Conservation (phyloP, 2,113 vertebrate species). For the Laterallus jamaicensis region DNA sequence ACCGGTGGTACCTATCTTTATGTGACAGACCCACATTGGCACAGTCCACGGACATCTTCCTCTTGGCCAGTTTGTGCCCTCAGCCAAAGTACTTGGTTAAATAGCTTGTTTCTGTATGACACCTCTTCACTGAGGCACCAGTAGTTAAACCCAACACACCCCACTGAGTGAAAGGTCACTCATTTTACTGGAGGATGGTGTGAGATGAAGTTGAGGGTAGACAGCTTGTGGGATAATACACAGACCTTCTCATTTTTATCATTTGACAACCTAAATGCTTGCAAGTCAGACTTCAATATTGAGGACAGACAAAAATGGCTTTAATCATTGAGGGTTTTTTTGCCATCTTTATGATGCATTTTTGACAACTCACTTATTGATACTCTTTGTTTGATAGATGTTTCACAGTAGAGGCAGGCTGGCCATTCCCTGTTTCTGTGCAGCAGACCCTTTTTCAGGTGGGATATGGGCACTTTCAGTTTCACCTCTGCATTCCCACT, state of each 20-base stretch:
- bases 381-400: accelerated
- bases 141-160: not conserved
- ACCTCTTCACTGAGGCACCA: not conserved
- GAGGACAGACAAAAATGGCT: not conserved
- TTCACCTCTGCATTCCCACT: not conserved
- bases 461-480: not conserved
- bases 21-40: not conserved
- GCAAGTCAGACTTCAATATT: not conserved
- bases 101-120: not conserved
- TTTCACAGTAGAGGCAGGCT: not conserved
- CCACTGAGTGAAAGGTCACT: accelerated
- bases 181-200: not conserved
- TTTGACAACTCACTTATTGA: not conserved
- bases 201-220: not conserved
- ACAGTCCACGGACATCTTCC: accelerated
- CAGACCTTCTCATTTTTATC: not conserved
- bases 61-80: not conserved
- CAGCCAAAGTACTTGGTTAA: accelerated
- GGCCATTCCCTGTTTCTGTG: not conserved
- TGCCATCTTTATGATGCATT: no score
- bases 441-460: not conserved
- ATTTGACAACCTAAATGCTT: not conserved
- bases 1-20: not conserved
- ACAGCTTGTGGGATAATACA: not conserved
- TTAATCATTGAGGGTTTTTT: not conserved